Evolutionary conservation across 2,113 vertebrate species (phyloP).

Genomic region (Canis aureus): DNA sequence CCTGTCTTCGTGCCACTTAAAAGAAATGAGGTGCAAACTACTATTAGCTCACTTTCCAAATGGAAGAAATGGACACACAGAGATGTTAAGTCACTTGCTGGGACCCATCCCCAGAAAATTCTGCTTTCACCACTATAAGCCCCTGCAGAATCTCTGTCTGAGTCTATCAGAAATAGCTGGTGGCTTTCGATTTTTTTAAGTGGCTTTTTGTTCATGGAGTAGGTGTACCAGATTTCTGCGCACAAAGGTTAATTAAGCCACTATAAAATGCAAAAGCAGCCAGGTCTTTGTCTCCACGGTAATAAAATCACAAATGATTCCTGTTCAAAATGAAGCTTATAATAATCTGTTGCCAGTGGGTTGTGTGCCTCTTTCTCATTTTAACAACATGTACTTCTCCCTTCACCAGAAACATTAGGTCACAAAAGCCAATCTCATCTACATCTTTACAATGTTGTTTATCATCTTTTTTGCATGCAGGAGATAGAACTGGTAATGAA

Average conservation of each 20-base stretch:
- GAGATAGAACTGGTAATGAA: conserved; percentile 50
- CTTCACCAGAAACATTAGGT: conserved; percentile 72
- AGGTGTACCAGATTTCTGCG: conserved; percentile 5
- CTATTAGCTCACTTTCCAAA: conserved; percentile 3
- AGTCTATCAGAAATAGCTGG: background rate
- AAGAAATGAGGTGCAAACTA: conserved; percentile 6
- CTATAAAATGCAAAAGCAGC: conserved; percentile 32
- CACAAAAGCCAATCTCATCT: conserved; percentile 74
- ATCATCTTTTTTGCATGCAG: conserved; percentile 51
- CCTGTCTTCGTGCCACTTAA: background rate
- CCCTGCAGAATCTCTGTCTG: background rate
- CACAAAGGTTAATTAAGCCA: conserved; percentile 68
- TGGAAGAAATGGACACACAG: background rate
- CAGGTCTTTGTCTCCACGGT: conserved; percentile 32
- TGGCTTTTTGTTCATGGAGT: conserved; percentile 38
- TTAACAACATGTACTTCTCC: conserved; percentile 60
- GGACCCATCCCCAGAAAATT: background rate
- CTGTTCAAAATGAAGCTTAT: conserved; percentile 49
- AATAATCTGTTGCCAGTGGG: conserved; percentile 23
- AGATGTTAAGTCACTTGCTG: background rate
- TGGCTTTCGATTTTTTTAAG: background rate
- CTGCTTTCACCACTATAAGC: background rate
- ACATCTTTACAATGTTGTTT: conserved; percentile 71
- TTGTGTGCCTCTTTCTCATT: conserved; percentile 13
- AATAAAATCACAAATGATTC: conserved; percentile 66